phyloP scores from a whole-genome alignment of 1,140 invertebrate species.

The Eubasilissa regina region DNA sequence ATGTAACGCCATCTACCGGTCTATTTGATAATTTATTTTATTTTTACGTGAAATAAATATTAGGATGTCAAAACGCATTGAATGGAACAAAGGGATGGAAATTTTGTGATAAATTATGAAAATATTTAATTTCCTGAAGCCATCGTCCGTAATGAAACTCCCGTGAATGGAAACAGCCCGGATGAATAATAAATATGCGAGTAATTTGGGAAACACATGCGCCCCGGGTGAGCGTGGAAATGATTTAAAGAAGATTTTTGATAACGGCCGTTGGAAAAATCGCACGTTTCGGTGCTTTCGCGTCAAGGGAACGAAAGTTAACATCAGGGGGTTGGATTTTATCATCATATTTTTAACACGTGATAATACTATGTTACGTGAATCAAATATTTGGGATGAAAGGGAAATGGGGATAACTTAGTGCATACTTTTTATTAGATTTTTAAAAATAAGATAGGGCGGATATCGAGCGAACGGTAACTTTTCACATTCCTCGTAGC shows the following conservation, averaged over 20 bases:
- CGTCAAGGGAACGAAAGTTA: background rate
- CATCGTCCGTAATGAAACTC: slow-evolving; percentile 9
- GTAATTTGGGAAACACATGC: slow-evolving; percentile 31
- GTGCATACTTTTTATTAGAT: too few species aligned
- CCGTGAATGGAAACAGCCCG: background rate
- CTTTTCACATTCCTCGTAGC: too few species aligned
- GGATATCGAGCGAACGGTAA: too few species aligned
- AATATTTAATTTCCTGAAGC: slow-evolving; percentile 42
- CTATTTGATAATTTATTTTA: too few species aligned
- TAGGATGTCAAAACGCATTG: slow-evolving; percentile 9
- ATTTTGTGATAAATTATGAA: slow-evolving; percentile 41
- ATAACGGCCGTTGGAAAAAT: slow-evolving; percentile 1
- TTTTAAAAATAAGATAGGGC: too few species aligned
- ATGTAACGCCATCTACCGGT: too few species aligned
- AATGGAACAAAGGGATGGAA: slow-evolving; percentile 13
- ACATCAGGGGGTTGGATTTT: background rate
- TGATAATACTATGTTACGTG: too few species aligned
- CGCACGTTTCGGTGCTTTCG: background rate
- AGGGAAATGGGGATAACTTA: too few species aligned
- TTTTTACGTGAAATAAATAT: too few species aligned
- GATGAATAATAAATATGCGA: slow-evolving; percentile 42
- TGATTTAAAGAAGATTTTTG: slow-evolving; percentile 16
- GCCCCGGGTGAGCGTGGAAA: slow-evolving; percentile 9
- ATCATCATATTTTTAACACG: too few species aligned
- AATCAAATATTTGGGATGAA: too few species aligned